These are phyloP conservation scores for Prionailurus bengalensis DNA, from an alignment of 2,113 vertebrate species.

Conservation along the genomic window DNA sequence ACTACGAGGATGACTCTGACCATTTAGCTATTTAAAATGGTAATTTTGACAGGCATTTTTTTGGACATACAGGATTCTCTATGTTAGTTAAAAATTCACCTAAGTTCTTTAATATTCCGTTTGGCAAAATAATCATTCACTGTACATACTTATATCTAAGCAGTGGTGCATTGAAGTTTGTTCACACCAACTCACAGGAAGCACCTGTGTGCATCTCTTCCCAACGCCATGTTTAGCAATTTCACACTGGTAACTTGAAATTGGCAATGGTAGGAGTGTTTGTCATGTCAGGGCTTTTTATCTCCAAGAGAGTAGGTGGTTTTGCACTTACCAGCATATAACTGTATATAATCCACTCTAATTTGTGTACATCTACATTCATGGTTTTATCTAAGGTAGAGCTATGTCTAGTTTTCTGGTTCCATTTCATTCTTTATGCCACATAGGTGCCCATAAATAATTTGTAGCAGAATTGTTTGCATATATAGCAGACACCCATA, in stretches of 20 bases:
- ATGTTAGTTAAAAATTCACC: neutral
- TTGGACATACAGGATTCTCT: neutral
- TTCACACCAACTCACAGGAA: neutral
- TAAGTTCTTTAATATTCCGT: neutral
- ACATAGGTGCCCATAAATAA: neutral
- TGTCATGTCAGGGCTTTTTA: neutral
- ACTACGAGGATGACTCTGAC: neutral
- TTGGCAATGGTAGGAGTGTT: neutral
- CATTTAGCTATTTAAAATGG: neutral
- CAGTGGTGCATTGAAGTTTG: neutral
- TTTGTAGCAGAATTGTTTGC: neutral
- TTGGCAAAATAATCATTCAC: neutral
- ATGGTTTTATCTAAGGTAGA: neutral
- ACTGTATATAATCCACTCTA: neutral
- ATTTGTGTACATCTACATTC: neutral
- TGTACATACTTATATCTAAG: neutral
- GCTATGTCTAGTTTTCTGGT: neutral
- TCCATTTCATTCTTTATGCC: neutral
- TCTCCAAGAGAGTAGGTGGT: neutral
- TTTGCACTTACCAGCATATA: neutral
- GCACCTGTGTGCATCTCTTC: neutral
- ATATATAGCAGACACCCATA: neutral
- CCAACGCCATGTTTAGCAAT: neutral
- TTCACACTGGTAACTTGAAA: neutral
- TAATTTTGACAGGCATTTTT: slow-evolving; percentile 1